Percentiles rank a stretch among this genome's conserved stretches.
phyloP scores from a whole-genome alignment of 1,140 invertebrate genomes.

The Zaprionus taronus region DNA sequence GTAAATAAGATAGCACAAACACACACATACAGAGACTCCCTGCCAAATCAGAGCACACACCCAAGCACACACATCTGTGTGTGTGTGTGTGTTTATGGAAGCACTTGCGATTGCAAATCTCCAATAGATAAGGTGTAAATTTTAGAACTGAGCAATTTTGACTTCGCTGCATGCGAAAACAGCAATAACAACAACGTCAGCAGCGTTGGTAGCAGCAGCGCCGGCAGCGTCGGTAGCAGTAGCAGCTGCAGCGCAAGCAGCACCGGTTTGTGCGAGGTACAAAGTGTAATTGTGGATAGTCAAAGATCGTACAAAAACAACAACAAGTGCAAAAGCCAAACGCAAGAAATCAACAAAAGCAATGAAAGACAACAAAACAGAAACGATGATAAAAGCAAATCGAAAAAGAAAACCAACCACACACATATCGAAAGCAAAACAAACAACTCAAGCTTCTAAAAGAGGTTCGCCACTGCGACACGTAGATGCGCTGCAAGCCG shows the following conservation, averaged over 20 bases:
- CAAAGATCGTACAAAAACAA: constrained; percentile 2
- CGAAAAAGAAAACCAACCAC: not conserved
- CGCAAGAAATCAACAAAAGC: constrained; percentile 2
- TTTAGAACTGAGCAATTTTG: constrained; percentile 14
- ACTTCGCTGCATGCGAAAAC: not conserved
- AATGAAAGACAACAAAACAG: constrained; percentile 14
- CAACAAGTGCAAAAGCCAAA: constrained; percentile 13
- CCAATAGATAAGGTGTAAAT: constrained; percentile 53
- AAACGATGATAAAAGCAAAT: constrained; percentile 19
- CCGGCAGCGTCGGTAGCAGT: not conserved
- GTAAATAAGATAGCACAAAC: constrained; percentile 6
- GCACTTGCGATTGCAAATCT: constrained; percentile 59
- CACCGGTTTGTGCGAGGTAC: constrained; percentile 27
- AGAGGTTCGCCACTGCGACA: not conserved
- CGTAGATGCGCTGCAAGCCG: not conserved
- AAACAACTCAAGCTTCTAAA: constrained; percentile 1
- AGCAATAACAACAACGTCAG: not conserved
- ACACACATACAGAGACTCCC: constrained; percentile 1
- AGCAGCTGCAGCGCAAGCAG: not conserved
- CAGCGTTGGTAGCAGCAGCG: not conserved
- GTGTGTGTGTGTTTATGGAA: not conserved
- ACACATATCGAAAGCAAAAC: constrained; percentile 3
- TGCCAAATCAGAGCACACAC: not conserved
- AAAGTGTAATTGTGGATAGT: constrained; percentile 35
- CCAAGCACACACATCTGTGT: not conserved